Conservation (phyloP, 2,888 invertebrate genomes). For the Ceratothoa steindachneri region DNA sequence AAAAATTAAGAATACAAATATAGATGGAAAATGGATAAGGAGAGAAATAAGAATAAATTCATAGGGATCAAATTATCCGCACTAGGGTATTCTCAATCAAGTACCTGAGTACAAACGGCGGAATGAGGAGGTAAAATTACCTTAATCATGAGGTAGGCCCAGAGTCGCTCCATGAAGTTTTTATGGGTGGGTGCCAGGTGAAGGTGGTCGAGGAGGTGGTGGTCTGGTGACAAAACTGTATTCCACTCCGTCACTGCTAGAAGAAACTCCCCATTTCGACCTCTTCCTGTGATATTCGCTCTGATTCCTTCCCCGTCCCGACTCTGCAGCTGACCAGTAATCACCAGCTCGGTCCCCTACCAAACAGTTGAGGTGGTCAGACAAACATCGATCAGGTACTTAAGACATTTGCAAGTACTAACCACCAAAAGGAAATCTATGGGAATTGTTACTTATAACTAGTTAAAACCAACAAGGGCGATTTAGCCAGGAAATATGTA, state of each 20-base stretch:
- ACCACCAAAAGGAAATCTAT: no score
- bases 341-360: constrained; percentile 44
- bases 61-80: no score
- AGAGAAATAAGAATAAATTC: no score
- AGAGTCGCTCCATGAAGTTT: constrained; percentile 43
- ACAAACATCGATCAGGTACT: neutral
- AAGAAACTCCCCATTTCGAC: constrained; percentile 41
- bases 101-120: no score
- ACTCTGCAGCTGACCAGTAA: constrained; percentile 32
- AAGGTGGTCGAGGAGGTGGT: constrained; percentile 38
- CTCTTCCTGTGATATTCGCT: constrained; percentile 45
- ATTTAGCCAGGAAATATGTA: neutral
- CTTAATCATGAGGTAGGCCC: constrained; percentile 46
- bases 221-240: constrained; percentile 37
- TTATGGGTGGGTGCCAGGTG: constrained; percentile 42
- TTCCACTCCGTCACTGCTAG: constrained; percentile 44
- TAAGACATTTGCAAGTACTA: no score
- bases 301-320: constrained; percentile 17
- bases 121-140: no score
- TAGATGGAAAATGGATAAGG: no score
- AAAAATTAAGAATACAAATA: no score
- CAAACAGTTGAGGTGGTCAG: no score
- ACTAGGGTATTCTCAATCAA: no score
- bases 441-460: neutral
- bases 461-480: neutral